Evolutionary conservation across 1,140 invertebrate genomes (phyloP).

Genomic region (Phymastichus coffea): DNA sequence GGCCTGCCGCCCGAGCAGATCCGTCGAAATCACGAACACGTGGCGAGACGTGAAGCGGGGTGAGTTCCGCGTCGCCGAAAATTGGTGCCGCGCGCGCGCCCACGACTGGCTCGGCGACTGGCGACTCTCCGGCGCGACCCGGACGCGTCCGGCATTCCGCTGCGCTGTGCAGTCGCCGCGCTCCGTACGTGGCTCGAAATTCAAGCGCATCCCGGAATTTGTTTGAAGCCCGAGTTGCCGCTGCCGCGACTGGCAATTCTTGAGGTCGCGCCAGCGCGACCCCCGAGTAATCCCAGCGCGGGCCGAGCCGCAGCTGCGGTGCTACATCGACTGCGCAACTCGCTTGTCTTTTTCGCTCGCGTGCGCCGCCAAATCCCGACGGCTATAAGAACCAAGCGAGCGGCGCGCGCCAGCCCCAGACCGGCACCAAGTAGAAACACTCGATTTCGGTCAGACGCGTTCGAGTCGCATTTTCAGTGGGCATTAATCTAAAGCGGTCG

Average conservation of each 20-base stretch:
- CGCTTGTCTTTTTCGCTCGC: background rate
- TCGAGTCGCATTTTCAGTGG: too few species aligned
- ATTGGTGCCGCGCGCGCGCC: background rate
- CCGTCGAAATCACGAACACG: constrained; percentile 52
- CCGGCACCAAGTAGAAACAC: background rate
- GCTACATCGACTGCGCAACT: too few species aligned
- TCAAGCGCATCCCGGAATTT: background rate
- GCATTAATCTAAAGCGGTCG: too few species aligned
- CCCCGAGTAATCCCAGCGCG: background rate
- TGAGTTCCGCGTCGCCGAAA: constrained; percentile 36
- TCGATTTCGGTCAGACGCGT: background rate
- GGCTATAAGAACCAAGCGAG: background rate
- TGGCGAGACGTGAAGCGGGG: constrained; percentile 52
- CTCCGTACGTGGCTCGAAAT: background rate
- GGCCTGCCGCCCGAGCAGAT: constrained; percentile 33
- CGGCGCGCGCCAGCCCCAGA: background rate
- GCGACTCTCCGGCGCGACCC: too few species aligned
- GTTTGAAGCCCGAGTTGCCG: background rate
- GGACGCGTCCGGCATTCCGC: too few species aligned
- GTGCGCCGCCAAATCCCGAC: background rate
- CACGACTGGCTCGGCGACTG: too few species aligned
- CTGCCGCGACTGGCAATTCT: background rate
- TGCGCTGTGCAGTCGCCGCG: too few species aligned
- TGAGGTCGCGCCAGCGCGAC: background rate
- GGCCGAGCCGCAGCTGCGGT: too few species aligned